Percentiles rank a stretch among this genome's conserved stretches.
phyloP scores from a whole-genome alignment of 2,113 vertebrate genomes.

The Phylloscopus whistleri region DNA sequence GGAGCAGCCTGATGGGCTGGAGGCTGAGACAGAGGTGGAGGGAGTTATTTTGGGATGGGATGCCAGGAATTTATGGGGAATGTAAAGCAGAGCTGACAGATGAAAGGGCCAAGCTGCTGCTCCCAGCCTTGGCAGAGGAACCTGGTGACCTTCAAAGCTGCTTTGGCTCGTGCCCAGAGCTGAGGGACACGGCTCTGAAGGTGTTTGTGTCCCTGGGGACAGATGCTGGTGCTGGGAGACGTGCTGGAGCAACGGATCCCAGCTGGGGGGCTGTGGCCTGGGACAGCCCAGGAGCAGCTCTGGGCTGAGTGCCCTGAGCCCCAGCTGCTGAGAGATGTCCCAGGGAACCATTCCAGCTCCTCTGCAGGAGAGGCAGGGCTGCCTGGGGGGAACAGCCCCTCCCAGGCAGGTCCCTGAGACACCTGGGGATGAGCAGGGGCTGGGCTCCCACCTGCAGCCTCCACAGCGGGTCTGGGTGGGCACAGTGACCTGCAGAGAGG shows the following conservation, averaged over 20 bases:
- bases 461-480: background rate
- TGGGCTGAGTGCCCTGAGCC: background rate
- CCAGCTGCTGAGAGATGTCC: background rate
- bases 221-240: background rate
- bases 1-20: background rate
- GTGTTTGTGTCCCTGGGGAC: background rate
- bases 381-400: background rate
- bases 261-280: background rate
- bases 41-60: conserved; percentile 34
- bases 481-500: background rate
- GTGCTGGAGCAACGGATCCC: background rate
- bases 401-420: background rate
- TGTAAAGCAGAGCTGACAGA: conserved; percentile 20
- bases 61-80: conserved; percentile 6
- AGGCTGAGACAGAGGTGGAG: conserved; percentile 18
- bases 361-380: background rate
- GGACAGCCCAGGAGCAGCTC: background rate
- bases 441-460: background rate
- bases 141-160: background rate
- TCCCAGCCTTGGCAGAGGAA: background rate
- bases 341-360: background rate
- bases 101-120: conserved; percentile 37
- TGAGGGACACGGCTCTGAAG: background rate
- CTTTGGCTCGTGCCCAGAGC: background rate
- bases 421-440: background rate